Conservation (phyloP, 2,888 invertebrate genomes). For the Mythimna ferrago region DNA sequence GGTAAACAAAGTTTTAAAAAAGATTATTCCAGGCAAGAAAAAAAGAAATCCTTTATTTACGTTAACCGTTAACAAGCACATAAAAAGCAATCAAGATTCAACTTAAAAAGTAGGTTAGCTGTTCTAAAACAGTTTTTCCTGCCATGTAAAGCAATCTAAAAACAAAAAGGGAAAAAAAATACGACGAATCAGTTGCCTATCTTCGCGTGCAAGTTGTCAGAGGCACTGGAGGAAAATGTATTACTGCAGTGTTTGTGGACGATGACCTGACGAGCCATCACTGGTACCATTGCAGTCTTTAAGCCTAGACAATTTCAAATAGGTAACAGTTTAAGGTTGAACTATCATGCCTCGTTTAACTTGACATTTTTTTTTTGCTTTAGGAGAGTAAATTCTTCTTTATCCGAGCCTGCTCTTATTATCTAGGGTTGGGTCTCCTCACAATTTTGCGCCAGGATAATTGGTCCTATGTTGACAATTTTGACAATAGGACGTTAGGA, state of each 20-base stretch:
- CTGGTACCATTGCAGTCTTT: conserved; percentile 40
- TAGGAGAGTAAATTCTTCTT: not conserved
- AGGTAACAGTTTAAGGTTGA: conserved; percentile 10
- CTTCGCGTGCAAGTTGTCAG: conserved; percentile 60
- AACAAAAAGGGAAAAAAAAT: conserved; percentile 45
- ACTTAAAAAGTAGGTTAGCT: conserved; percentile 46
- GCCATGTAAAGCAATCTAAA: conserved; percentile 41
- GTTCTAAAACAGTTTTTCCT: conserved; percentile 44
- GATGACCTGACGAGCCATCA: conserved; percentile 56
- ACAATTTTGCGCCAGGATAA: no score
- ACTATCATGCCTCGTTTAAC: conserved; percentile 33
- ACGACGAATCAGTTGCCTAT: conserved; percentile 49
- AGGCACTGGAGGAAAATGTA: conserved; percentile 58
- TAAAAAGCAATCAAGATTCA: conserved; percentile 41
- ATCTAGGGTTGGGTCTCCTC: no score
- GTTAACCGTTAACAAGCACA: conserved; percentile 33
- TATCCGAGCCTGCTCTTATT: no score
- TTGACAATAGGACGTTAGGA: no score
- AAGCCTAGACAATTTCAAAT: conserved; percentile 24
- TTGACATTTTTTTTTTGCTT: conserved; percentile 10
- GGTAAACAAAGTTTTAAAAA: not conserved
- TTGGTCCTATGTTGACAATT: no score
- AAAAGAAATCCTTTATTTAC: conserved; percentile 8
- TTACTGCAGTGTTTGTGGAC: conserved; percentile 63
- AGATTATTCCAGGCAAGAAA: not conserved